These are phyloP conservation scores for Brienomyrus brachyistius DNA, from an alignment of 2,113 vertebrate genomes.

Conservation along the genomic window DNA sequence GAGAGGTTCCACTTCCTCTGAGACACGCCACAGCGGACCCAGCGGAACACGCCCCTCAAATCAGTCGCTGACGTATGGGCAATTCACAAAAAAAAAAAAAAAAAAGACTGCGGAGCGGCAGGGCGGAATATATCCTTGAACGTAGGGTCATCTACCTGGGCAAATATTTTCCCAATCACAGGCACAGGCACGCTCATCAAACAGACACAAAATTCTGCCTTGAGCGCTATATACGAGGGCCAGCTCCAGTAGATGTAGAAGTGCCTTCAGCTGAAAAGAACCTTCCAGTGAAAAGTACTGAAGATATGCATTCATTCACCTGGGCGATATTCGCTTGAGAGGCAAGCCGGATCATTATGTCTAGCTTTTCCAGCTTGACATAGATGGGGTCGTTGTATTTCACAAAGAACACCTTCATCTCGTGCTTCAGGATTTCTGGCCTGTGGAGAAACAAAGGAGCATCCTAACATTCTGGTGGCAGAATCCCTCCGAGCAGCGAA, in stretches of 20 bases:
- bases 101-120: neutral
- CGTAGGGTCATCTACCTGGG: neutral
- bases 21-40: neutral
- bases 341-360: conserved; percentile 97
- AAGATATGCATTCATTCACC: conserved; percentile 50
- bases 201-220: neutral
- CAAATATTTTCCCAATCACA: neutral
- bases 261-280: neutral
- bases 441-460: conserved; percentile 46
- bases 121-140: neutral
- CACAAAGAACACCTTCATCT: conserved; percentile 99
- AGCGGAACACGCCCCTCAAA: neutral
- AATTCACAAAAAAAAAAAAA: neutral
- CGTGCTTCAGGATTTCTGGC: conserved; percentile 92
- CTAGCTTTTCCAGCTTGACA: conserved; percentile 95
- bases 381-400: conserved; percentile 99
- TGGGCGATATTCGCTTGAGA: conserved; percentile 97
- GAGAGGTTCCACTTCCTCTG: neutral
- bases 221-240: neutral
- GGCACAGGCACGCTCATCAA: neutral
- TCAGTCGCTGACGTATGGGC: neutral
- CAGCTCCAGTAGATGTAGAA: neutral
- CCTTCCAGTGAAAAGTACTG: neutral
- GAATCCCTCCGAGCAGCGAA: neutral
- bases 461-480: neutral